Percentiles rank a stretch among this genome's conserved stretches.
Evolutionary conservation across 2,113 vertebrate species (phyloP).

Genomic region (Otis tarda): DNA sequence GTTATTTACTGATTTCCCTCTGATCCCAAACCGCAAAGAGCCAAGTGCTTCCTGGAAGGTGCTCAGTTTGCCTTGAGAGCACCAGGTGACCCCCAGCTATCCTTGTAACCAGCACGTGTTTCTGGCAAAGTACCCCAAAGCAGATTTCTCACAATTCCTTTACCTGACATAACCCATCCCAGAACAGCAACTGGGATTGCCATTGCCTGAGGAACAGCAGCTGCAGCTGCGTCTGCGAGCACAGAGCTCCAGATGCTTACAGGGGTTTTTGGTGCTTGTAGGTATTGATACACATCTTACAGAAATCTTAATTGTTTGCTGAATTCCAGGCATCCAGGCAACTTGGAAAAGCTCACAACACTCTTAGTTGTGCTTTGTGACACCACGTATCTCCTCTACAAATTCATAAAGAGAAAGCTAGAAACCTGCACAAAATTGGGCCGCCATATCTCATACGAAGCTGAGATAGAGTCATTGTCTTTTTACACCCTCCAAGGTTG

Average conservation of each 20-base stretch:
- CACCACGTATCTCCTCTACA: not conserved
- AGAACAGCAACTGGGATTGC: not conserved
- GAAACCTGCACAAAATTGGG: not conserved
- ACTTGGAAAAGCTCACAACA: not conserved
- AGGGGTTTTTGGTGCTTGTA: not conserved
- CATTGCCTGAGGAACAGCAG: not conserved
- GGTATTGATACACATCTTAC: fast-evolving
- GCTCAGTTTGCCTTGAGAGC: not conserved
- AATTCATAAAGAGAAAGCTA: not conserved
- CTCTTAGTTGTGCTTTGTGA: not conserved
- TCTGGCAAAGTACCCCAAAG: not conserved
- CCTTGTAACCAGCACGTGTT: fast-evolving
- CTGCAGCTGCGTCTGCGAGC: not conserved
- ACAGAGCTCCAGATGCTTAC: not conserved
- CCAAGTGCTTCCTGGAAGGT: not conserved
- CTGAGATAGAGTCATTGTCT: not conserved
- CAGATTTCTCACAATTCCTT: not conserved
- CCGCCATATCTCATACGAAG: fast-evolving
- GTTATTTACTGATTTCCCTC: not conserved
- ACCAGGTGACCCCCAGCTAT: not conserved
- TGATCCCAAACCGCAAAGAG: not conserved
- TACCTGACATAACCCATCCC: not conserved
- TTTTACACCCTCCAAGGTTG: not conserved
- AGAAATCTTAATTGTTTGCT: not conserved
- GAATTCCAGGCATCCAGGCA: not conserved